A percentile compares a stretch with the other conserved stretches of the same genome.
Conservation (phyloP, 2,797 vertebrate genomes). For the Lycodopsis pacificus region DNA sequence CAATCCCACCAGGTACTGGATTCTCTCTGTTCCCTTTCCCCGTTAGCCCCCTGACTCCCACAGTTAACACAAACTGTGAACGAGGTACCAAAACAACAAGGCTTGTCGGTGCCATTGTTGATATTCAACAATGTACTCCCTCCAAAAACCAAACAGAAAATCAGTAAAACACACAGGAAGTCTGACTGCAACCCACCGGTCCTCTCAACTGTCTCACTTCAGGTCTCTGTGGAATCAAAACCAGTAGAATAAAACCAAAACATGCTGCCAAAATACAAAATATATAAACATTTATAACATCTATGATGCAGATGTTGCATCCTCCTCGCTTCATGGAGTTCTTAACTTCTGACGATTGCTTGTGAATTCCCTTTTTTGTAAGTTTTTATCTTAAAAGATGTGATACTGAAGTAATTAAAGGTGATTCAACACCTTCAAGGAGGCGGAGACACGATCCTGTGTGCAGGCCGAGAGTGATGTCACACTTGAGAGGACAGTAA, state of each 20-base stretch:
- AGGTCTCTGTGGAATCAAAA: neutral
- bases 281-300: neutral
- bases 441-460: neutral
- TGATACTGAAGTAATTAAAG: neutral
- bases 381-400: neutral
- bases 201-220: constrained; percentile 66
- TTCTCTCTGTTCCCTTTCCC: constrained; percentile 89
- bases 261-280: neutral
- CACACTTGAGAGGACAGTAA: constrained; percentile 66
- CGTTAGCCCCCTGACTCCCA: constrained; percentile 91
- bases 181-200: constrained; percentile 40
- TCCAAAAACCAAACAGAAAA: constrained; percentile 46
- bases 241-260: neutral
- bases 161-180: constrained; percentile 27
- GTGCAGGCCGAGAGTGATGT: constrained; percentile 34
- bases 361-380: neutral
- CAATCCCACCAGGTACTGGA: constrained; percentile 84
- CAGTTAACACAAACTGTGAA: constrained; percentile 92
- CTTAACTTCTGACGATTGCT: neutral
- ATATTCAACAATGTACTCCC: constrained; percentile 93
- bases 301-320: neutral
- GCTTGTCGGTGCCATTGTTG: constrained; percentile 88
- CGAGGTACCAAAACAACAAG: constrained; percentile 90
- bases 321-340: neutral
- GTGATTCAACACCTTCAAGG: neutral